phyloP scores from a whole-genome alignment of 2,888 invertebrate species.

The Parasteatoda lunata region DNA sequence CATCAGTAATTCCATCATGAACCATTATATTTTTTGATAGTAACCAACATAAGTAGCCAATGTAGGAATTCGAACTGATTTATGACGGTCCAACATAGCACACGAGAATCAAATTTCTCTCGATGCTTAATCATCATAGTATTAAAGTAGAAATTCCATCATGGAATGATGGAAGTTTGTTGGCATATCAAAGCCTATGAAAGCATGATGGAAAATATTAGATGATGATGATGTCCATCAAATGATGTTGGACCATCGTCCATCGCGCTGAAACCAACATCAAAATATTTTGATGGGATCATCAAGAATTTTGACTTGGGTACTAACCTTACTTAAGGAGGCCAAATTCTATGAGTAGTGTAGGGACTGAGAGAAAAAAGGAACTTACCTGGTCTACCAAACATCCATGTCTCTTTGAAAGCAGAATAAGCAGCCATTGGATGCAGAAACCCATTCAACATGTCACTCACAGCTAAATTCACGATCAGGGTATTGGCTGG shows the following conservation, averaged over 20 bases:
- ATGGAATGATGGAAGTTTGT: no score
- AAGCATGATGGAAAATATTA: no score
- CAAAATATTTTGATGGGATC: not conserved
- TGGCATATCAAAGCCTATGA: no score
- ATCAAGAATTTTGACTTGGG: not conserved
- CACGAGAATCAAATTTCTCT: no score
- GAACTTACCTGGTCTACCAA: conserved; percentile 75
- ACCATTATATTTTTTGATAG: no score
- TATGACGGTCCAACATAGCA: no score
- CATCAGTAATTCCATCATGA: no score
- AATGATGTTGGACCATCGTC: not conserved
- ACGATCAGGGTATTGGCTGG: conserved; percentile 59
- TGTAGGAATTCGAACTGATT: no score
- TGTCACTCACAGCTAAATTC: conserved; percentile 59
- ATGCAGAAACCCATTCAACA: conserved; percentile 56
- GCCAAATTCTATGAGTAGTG: not conserved
- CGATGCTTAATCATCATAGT: no score
- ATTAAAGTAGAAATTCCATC: no score
- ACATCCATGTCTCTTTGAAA: conserved; percentile 74
- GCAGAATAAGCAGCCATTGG: conserved; percentile 60
- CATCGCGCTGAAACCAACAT: not conserved
- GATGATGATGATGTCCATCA: not conserved
- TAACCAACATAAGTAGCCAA: no score
- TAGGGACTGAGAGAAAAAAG: not conserved
- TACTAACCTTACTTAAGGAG: not conserved